Conservation (phyloP, 2,888 invertebrate species). For the Syrista parreyssii region DNA sequence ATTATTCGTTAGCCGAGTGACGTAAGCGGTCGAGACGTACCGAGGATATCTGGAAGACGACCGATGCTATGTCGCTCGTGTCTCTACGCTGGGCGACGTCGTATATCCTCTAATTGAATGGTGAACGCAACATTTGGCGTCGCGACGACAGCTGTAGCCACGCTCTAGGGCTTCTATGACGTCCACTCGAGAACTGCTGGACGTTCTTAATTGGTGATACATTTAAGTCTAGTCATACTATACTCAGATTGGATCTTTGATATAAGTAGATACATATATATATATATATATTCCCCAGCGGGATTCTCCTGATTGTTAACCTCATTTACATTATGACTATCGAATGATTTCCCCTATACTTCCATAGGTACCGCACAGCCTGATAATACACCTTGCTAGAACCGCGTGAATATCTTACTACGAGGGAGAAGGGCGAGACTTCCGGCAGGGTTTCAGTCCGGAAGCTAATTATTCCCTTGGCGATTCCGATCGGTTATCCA, state of each 20-base stretch:
- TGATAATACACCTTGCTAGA: background rate
- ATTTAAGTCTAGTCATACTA: background rate
- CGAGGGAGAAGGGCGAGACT: background rate
- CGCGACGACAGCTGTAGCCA: background rate
- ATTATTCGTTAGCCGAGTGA: background rate
- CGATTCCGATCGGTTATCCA: constrained; percentile 7
- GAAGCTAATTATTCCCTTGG: constrained; percentile 18
- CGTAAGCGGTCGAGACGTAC: background rate
- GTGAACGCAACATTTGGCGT: background rate
- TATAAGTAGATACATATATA: background rate
- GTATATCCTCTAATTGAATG: background rate
- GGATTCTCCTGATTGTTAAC: background rate
- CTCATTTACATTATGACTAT: background rate
- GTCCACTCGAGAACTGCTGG: background rate
- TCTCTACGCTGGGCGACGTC: background rate
- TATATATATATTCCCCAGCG: background rate
- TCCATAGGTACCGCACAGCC: background rate
- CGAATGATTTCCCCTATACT: background rate
- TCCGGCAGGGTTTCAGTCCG: background rate
- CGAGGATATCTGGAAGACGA: background rate
- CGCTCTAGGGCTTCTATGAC: background rate
- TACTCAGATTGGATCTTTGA: background rate
- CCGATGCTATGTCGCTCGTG: background rate
- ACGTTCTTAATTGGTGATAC: background rate
- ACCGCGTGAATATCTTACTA: background rate